phyloP scores from a whole-genome alignment of 2,113 vertebrate genomes.

The Poeciliopsis retropinna region DNA sequence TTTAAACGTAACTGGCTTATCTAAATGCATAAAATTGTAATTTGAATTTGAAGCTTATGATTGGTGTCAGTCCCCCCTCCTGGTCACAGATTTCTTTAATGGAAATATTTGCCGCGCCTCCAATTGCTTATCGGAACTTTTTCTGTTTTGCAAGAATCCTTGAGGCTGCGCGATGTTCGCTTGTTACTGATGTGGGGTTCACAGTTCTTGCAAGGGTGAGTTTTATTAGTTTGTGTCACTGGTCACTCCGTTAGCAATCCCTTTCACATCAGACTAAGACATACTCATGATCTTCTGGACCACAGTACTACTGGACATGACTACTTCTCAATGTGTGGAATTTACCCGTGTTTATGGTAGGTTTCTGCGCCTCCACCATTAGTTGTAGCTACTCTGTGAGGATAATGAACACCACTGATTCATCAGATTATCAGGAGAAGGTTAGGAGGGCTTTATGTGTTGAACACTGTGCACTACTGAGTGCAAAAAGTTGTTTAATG shows the following conservation, averaged over 20 bases:
- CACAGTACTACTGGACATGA: neutral
- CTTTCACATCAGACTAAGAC: too few species aligned
- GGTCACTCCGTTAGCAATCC: neutral
- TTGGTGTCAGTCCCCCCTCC: too few species aligned
- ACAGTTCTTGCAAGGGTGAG: conserved; percentile 90
- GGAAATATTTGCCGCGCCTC: neutral
- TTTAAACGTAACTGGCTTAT: neutral
- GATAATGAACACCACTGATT: neutral
- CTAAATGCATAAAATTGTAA: neutral
- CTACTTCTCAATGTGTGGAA: neutral
- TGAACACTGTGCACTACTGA: neutral
- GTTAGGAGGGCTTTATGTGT: neutral
- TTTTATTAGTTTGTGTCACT: conserved; percentile 11
- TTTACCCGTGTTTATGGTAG: neutral
- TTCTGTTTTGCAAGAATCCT: conserved; percentile 83
- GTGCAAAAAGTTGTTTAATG: neutral
- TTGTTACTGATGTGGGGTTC: conserved; percentile 91
- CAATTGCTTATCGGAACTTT: conserved; percentile 7
- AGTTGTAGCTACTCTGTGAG: neutral
- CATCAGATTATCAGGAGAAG: neutral
- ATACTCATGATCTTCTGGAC: neutral
- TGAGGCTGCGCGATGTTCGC: conserved; percentile 92
- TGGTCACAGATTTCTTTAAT: neutral
- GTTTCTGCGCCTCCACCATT: neutral
- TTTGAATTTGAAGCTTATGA: too few species aligned